Base-by-base conservation (phyloP, 1,140 invertebrate species). In the Ditylenchus dipsaci region DNA sequence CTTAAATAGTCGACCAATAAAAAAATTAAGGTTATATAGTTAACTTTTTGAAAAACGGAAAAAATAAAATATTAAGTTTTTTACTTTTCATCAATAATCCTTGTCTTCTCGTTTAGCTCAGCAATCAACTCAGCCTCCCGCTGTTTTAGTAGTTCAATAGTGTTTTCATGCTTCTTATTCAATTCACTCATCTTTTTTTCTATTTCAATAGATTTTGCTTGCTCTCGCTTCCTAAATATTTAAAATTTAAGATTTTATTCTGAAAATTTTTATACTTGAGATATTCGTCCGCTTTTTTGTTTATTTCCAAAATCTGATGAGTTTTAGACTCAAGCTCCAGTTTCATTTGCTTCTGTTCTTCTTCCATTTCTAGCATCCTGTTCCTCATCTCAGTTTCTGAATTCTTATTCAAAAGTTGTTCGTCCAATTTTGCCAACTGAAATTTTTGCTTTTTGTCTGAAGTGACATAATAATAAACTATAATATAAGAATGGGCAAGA, bases 321-420 rank as follows among this genome's bases (percentile, higher is more conserved):
- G 38, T 47, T 15, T 77, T 72, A 21, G 58, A 33, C n/a, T 79
- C 77, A 11, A 56, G 30, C 49, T 64, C 58, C 49, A 27, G 43
- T 49, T 42, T 75, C 62, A 57, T n/a, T 53, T 26, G 27, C 56
- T 65, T 58, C 17, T 65, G 64, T 67, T 42, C 29, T 33, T 60
- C 71, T 26, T 17, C 5, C 38, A 30, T 56, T 38, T 56, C 33
- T 7, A 71, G 19, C 45, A 60, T 64, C 26, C n/a, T 53, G n/a
- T 53, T 53, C 15, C 23, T 53, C 49, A 26, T 53, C 8, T 53
- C 49, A 7, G 3, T 26, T 8, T 53, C 49, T 26, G 49, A 19
- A 17, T 8, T 21, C n/a, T 26, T 15, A 26, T 15, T 53, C 15
- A 8, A 8, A 7, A 26, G 15, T 19, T 26, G 49, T 15, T 53